A percentile compares a stretch with the other conserved stretches of the same genome.
Conservation (phyloP, 2,888 invertebrate species). For the Oscheius sp. region DNA sequence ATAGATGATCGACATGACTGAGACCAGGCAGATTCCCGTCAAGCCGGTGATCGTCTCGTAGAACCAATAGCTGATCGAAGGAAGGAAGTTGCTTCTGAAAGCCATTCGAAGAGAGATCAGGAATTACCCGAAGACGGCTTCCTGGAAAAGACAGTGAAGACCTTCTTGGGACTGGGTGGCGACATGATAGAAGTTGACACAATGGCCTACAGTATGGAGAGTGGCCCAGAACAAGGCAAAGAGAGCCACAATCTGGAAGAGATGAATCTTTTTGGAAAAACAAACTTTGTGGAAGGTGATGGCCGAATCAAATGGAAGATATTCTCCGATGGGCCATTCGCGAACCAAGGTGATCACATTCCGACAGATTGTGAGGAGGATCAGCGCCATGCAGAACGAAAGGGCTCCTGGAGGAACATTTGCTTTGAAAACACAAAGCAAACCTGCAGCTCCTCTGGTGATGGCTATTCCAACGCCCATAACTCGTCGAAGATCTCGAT, state of each 20-base stretch:
- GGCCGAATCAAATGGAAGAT: conserved; percentile 90
- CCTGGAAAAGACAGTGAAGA: conserved; percentile 87
- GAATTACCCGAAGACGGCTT: conserved; percentile 81
- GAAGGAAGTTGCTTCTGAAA: conserved; percentile 83
- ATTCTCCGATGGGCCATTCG: conserved; percentile 91
- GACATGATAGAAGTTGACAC: conserved; percentile 96
- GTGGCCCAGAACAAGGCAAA: conserved; percentile 91
- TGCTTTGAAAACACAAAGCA: too few relatives aligned
- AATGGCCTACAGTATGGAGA: conserved; percentile 89
- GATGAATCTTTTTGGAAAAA: conserved; percentile 34
- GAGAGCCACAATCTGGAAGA: conserved; percentile 86
- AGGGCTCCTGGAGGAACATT: conserved; percentile 86
- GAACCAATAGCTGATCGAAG: conserved; percentile 92
- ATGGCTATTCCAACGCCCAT: conserved; percentile 97
- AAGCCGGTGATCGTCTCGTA: conserved; percentile 84
- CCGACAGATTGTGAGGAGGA: conserved; percentile 83
- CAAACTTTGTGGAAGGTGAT: conserved; percentile 88
- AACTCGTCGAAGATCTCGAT: conserved; percentile 90
- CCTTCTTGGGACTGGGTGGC: conserved; percentile 93
- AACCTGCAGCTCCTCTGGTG: conserved; percentile 77
- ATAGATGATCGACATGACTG: conserved; percentile 91
- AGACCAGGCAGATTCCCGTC: conserved; percentile 71
- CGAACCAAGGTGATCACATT: conserved; percentile 91
- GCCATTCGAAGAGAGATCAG: neutral
- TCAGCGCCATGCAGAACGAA: conserved; percentile 90